Percentiles rank a stretch among this genome's conserved stretches.
These are phyloP conservation scores for Agriopis marginaria DNA, from an alignment of 2,888 invertebrate genomes.

Conservation along the genomic window DNA sequence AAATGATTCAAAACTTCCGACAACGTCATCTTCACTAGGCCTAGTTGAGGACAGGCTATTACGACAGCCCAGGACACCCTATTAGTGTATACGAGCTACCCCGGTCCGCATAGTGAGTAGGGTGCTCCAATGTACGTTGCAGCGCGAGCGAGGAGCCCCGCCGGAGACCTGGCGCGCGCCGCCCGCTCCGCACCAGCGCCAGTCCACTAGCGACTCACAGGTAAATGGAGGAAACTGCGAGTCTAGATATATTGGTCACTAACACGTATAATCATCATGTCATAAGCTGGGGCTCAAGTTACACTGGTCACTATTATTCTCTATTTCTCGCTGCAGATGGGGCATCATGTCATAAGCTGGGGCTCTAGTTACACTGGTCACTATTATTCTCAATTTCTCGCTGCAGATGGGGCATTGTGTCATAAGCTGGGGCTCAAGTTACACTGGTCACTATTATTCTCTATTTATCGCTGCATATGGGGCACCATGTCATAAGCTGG, in stretches of 20 bases:
- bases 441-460: too few relatives aligned
- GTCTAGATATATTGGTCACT: conserved; percentile 1
- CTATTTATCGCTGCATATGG: too few relatives aligned
- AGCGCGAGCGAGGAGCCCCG: conserved; percentile 33
- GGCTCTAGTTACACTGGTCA: too few relatives aligned
- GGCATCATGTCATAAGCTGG: too few relatives aligned
- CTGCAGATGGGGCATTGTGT: too few relatives aligned
- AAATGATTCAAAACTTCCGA: too few relatives aligned
- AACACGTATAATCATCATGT: neutral
- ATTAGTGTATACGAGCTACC: neutral
- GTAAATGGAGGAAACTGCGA: conserved; percentile 14
- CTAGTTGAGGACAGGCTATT: too few relatives aligned
- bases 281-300: neutral
- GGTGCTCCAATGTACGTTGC: conserved; percentile 7
- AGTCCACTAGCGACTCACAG: conserved; percentile 59
- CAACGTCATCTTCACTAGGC: neutral
- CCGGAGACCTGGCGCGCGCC: conserved; percentile 58
- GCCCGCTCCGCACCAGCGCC: conserved; percentile 65
- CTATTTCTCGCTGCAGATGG: too few relatives aligned
- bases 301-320: neutral
- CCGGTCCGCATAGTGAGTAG: conserved; percentile 26
- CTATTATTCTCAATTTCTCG: too few relatives aligned
- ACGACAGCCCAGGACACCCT: too few relatives aligned
- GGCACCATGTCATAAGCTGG: too few relatives aligned
- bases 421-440: too few relatives aligned